A percentile compares a stretch with the other conserved stretches of the same genome.
phyloP scores from a whole-genome alignment of 2,888 invertebrate species.

The Trissonchulus latispiculum region DNA sequence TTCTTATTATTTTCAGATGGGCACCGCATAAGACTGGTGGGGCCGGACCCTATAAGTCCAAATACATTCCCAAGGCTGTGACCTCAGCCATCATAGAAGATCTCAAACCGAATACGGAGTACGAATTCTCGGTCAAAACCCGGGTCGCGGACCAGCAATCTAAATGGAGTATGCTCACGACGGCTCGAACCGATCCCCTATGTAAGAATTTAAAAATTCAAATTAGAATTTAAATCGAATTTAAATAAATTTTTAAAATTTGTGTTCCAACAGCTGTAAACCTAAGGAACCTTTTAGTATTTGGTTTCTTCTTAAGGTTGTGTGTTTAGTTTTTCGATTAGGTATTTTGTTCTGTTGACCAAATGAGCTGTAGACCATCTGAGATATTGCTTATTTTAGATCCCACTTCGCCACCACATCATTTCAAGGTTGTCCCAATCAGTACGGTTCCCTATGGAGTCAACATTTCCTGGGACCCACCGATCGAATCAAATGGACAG shows the following conservation, averaged over 20 bases:
- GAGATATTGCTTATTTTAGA: too few relatives aligned
- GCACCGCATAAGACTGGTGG: not conserved
- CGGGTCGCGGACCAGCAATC: not conserved
- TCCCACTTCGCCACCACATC: constrained; percentile 6
- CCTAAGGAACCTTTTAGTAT: too few relatives aligned
- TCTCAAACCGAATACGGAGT: constrained; percentile 15
- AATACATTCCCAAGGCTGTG: not conserved
- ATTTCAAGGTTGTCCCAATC: not conserved
- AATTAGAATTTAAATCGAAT: too few relatives aligned
- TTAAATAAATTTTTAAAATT: too few relatives aligned
- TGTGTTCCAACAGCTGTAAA: too few relatives aligned
- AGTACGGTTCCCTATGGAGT: not conserved
- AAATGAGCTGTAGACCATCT: too few relatives aligned
- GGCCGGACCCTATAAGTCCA: not conserved
- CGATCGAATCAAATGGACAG: constrained; percentile 8
- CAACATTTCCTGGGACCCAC: not conserved
- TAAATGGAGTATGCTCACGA: not conserved
- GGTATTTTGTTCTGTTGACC: too few relatives aligned
- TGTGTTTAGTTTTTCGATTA: too few relatives aligned
- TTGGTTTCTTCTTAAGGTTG: too few relatives aligned
- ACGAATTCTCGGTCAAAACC: constrained; percentile 13
- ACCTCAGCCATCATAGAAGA: not conserved
- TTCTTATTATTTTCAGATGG: not conserved
- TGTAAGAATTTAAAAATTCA: too few relatives aligned
- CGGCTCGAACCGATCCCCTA: not conserved